phyloP scores from a whole-genome alignment of 2,113 vertebrate genomes.

The Epinephelus fuscoguttatus region DNA sequence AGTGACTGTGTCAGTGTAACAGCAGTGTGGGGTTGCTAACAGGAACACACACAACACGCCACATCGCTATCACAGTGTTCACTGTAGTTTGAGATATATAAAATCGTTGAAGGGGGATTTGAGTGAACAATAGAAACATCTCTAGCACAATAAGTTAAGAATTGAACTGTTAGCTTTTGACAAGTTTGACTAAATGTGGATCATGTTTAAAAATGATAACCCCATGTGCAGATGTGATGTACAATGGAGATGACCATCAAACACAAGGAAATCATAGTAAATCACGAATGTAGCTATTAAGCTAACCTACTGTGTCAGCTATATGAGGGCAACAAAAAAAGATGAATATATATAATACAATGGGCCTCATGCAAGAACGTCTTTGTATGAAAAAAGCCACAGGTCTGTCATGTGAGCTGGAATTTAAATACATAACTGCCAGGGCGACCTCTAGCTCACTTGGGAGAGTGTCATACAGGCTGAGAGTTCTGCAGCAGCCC shows the following conservation, averaged over 20 bases:
- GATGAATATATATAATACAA: no score
- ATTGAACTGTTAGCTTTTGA: no score
- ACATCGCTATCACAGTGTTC: background rate
- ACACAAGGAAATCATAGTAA: background rate
- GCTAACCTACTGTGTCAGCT: background rate
- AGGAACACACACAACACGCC: background rate
- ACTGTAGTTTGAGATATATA: background rate
- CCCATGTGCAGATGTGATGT: no score
- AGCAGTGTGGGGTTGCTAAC: background rate
- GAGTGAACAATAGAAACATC: background rate
- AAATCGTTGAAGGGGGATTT: background rate
- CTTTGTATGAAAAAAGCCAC: no score
- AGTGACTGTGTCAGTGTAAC: background rate
- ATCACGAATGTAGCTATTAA: background rate
- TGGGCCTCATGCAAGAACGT: no score
- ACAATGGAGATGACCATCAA: background rate
- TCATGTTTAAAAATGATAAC: background rate
- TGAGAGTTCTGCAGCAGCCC: no score
- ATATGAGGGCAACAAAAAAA: background rate
- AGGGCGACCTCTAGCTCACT: no score
- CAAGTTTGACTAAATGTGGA: background rate
- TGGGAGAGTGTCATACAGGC: no score
- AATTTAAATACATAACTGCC: background rate
- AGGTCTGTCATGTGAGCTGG: no score
- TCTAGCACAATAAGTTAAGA: no score